Conservation (phyloP, 2,113 vertebrate genomes). For the Eretmochelys imbricata region DNA sequence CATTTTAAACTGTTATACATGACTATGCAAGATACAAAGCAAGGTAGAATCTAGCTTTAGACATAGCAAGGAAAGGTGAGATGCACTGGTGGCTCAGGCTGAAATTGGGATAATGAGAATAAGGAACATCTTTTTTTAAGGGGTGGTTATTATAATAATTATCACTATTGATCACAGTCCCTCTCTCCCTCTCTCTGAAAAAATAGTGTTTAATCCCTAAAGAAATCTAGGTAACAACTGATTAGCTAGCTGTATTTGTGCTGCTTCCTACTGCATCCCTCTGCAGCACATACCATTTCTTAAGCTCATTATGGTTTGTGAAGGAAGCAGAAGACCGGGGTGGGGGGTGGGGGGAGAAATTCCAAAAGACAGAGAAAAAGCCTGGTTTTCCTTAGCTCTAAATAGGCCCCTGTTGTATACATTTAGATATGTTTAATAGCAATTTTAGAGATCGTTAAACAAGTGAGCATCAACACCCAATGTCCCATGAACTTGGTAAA, state of each 20-base stretch:
- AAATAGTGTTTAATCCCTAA: background rate
- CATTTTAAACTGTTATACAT: background rate
- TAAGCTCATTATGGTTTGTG: background rate
- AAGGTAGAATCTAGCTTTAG: background rate
- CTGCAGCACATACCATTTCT: background rate
- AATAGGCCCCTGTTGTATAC: fast-evolving
- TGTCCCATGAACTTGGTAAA: background rate
- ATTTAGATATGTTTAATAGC: background rate
- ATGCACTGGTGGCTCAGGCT: background rate
- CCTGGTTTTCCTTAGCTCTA: background rate
- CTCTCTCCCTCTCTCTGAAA: background rate
- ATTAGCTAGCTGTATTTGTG: background rate
- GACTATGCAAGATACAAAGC: background rate
- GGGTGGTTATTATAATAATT: background rate
- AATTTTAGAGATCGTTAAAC: background rate
- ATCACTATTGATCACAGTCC: background rate
- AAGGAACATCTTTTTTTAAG: background rate
- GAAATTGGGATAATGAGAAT: background rate
- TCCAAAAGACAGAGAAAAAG: background rate
- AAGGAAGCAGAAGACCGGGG: background rate
- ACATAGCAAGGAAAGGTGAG: background rate
- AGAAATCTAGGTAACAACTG: background rate
- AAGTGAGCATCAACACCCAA: background rate
- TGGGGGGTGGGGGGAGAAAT: background rate
- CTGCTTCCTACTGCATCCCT: background rate